Conservation (phyloP, 1,140 invertebrate species). For the Drosophila baimaii region DNA sequence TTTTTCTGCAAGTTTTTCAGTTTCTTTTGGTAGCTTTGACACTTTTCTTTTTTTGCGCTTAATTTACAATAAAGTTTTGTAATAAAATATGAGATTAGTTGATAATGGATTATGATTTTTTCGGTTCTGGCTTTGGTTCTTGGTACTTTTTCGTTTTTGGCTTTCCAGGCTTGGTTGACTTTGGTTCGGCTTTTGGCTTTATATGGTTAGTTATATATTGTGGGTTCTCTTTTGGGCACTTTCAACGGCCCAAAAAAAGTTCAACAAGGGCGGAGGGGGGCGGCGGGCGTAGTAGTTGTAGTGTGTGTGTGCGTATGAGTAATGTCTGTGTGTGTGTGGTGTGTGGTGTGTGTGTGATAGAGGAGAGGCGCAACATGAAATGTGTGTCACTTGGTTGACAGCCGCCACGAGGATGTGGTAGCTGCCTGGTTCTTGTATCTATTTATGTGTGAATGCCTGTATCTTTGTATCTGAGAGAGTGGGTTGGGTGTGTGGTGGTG, state of each 20-base stretch:
- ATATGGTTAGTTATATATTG: constrained; percentile 32
- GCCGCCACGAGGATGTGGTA: constrained; percentile 57
- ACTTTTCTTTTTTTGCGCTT: constrained; percentile 62
- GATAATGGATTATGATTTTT: constrained; percentile 49
- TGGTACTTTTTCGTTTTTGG: constrained; percentile 28
- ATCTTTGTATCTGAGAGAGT: constrained; percentile 22
- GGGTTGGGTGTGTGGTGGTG: constrained; percentile 15
- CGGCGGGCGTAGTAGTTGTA: constrained; percentile 3
- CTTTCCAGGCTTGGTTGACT: constrained; percentile 45
- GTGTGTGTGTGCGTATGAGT: constrained; percentile 13
- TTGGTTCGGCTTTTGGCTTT: constrained; percentile 43
- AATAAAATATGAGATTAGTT: constrained; percentile 60
- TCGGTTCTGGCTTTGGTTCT: constrained; percentile 29
- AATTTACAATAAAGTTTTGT: constrained; percentile 84
- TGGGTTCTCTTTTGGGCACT: constrained; percentile 48
- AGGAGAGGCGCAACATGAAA: constrained; percentile 64
- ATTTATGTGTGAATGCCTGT: constrained; percentile 43
- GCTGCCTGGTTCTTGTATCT: constrained; percentile 42
- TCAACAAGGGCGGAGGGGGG: constrained; percentile 63
- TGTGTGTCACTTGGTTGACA: constrained; percentile 72
- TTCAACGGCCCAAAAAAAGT: constrained; percentile 65
- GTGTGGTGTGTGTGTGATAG: background rate
- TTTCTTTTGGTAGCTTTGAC: too few relatives aligned
- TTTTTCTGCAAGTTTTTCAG: background rate
- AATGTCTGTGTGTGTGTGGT: constrained; percentile 3